Evolutionary conservation across 2,888 invertebrate species (phyloP).

Genomic region (Heteromurus nitidus): DNA sequence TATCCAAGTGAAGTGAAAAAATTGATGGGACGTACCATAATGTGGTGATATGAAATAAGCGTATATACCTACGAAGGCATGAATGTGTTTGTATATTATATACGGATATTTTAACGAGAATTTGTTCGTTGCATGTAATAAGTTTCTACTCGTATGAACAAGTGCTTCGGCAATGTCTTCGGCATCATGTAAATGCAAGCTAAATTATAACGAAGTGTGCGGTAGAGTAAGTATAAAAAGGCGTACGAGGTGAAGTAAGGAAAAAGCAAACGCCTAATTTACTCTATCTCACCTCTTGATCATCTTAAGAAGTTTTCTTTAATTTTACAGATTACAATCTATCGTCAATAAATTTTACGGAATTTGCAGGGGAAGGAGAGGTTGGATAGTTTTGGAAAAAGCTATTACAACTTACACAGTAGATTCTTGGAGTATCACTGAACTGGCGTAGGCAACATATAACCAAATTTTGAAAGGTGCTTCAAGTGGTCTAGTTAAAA

Average conservation of each 20-base stretch:
- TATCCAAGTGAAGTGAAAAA: constrained; percentile 49
- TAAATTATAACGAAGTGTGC: constrained; percentile 62
- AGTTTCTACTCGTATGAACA: too few relatives aligned
- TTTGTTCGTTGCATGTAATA: too few relatives aligned
- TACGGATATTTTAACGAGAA: too few relatives aligned
- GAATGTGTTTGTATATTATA: too few relatives aligned
- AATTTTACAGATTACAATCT: constrained; percentile 71
- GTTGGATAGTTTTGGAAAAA: too few relatives aligned
- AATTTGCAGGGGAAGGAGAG: constrained; percentile 45
- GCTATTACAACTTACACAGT: too few relatives aligned
- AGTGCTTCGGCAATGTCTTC: too few relatives aligned
- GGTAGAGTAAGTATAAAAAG: constrained; percentile 32
- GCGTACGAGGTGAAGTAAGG: not conserved
- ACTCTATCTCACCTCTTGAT: constrained; percentile 62
- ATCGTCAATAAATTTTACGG: constrained; percentile 69
- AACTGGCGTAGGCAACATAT: too few relatives aligned
- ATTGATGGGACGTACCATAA: constrained; percentile 50
- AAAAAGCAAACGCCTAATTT: constrained; percentile 50
- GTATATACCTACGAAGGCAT: not conserved
- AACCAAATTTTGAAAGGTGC: too few relatives aligned
- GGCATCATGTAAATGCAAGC: constrained; percentile 57
- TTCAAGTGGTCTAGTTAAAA: constrained; percentile 9
- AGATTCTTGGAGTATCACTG: too few relatives aligned
- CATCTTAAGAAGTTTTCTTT: constrained; percentile 57
- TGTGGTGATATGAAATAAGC: constrained; percentile 40